Evolutionary conservation across 2,797 vertebrate species (phyloP).

Genomic region (Enteromius viviparus): DNA sequence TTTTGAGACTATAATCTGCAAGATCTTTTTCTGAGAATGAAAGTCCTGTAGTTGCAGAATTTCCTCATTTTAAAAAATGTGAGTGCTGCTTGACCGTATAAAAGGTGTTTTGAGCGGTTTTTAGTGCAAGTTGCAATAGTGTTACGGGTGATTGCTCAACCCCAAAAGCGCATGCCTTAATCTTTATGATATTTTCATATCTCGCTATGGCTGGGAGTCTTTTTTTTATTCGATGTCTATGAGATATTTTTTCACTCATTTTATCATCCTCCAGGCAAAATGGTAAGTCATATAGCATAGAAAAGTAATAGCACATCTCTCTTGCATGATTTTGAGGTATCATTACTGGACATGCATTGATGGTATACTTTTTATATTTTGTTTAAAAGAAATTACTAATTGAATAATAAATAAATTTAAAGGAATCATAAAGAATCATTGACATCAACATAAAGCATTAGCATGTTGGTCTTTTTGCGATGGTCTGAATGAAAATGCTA

Average conservation of each 20-base stretch:
- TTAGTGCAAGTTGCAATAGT: not conserved
- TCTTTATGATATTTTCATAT: not conserved
- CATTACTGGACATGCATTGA: not conserved
- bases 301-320: not conserved
- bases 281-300: not conserved
- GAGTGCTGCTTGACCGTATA: not conserved
- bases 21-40: constrained; percentile 1
- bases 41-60: constrained; percentile 4
- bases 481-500: too few relatives aligned
- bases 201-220: not conserved
- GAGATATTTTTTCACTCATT: not conserved
- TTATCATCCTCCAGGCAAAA: not conserved
- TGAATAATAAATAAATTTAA: too few relatives aligned
- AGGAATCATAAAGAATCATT: too few relatives aligned
- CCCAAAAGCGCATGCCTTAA: not conserved
- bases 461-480: too few relatives aligned
- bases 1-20: not conserved
- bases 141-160: not conserved
- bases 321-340: not conserved
- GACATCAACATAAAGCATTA: too few relatives aligned
- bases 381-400: too few relatives aligned
- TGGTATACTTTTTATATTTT: too few relatives aligned
- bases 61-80: constrained; percentile 13
- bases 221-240: not conserved
- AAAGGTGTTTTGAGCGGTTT: constrained; percentile 1